These are phyloP conservation scores for Calcarius ornatus DNA, from an alignment of 2,113 vertebrate species.

Conservation along the genomic window DNA sequence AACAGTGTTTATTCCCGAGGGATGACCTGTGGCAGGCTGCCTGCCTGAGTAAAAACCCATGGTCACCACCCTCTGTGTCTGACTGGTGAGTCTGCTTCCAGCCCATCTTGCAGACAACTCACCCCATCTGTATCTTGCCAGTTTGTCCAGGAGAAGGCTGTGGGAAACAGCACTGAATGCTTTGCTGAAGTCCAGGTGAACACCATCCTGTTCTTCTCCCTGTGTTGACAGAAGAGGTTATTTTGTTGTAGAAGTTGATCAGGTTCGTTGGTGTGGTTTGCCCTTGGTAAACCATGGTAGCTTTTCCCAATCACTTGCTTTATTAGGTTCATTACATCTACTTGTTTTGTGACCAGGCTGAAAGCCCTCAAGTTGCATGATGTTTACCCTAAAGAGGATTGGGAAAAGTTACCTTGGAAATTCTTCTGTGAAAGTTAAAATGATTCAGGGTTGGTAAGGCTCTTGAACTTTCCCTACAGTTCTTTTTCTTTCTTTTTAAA, in stretches of 20 bases:
- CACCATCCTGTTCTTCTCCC: not conserved
- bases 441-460: not conserved
- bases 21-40: not conserved
- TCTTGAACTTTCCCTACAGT: not conserved
- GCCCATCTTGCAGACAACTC: not conserved
- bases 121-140: not conserved
- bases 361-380: not conserved
- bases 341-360: not conserved
- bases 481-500: not conserved
- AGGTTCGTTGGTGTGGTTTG: not conserved
- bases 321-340: not conserved
- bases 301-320: not conserved
- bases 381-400: not conserved
- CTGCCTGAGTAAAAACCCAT: not conserved
- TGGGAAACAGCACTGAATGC: rapidly evolving
- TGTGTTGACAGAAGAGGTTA: rapidly evolving
- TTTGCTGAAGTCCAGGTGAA: not conserved
- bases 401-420: not conserved
- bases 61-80: rapidly evolving
- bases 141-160: not conserved
- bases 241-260: not conserved
- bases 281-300: not conserved
- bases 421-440: not conserved
- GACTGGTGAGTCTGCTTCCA: not conserved
- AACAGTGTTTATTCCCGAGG: not conserved